A percentile compares a stretch with the other conserved stretches of the same genome.
These are phyloP conservation scores for Caenorhabditis sinica DNA, from an alignment of 2,888 invertebrate species.

Conservation along the genomic window DNA sequence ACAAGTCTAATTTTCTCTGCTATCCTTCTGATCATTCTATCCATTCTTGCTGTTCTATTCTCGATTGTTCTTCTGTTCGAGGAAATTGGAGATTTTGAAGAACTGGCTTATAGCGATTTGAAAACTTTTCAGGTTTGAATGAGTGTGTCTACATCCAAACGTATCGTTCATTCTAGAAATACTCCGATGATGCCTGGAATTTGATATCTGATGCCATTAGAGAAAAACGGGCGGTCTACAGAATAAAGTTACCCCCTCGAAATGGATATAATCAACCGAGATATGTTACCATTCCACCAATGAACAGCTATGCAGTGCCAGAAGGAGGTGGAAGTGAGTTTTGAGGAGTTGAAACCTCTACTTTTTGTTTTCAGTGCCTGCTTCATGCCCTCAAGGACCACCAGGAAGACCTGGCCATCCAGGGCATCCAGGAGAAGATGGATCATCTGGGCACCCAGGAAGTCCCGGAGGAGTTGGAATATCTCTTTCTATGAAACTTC, in stretches of 20 bases:
- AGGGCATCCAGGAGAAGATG: constrained; percentile 60
- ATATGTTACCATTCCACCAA: constrained; percentile 52
- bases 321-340: constrained; percentile 52
- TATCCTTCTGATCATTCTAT: constrained; percentile 7
- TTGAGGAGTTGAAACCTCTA: background rate
- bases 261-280: constrained; percentile 31
- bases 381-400: constrained; percentile 48
- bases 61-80: background rate
- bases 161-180: constrained; percentile 21
- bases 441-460: constrained; percentile 48
- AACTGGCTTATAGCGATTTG: constrained; percentile 30
- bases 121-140: constrained; percentile 38
- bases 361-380: constrained; percentile 32
- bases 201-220: constrained; percentile 24
- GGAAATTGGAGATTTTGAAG: constrained; percentile 53
- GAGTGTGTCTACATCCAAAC: background rate
- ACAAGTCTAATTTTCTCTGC: constrained; percentile 19
- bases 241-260: constrained; percentile 39
- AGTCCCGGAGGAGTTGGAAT: constrained; percentile 54
- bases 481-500: constrained; percentile 47
- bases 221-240: constrained; percentile 44
- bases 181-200: constrained; percentile 53
- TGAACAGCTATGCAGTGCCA: constrained; percentile 35
- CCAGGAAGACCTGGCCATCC: constrained; percentile 54
- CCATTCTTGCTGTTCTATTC: background rate